A percentile compares a stretch with the other conserved stretches of the same genome.
Evolutionary conservation across 2,888 invertebrate species (phyloP).

Genomic region (Psylliodes chrysocephalus): DNA sequence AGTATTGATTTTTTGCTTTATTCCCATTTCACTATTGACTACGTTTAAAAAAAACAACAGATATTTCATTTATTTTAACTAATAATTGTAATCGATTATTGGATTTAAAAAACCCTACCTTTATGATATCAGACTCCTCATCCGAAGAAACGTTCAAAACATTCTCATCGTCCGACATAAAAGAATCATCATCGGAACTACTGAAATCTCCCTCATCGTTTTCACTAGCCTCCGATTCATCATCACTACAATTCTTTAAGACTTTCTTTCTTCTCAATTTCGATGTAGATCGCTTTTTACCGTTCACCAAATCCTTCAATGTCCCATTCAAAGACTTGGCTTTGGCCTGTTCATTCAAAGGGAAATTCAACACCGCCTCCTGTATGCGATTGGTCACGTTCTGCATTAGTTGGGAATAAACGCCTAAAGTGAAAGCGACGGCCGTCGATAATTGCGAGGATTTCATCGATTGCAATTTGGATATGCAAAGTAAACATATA

Average conservation of each 20-base stretch:
- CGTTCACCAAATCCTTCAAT: constrained; percentile 48
- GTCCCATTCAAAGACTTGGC: constrained; percentile 44
- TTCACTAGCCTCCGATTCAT: constrained; percentile 55
- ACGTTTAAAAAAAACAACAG: too few relatives aligned
- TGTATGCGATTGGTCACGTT: constrained; percentile 60
- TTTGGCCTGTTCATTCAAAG: constrained; percentile 57
- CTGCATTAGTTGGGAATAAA: constrained; percentile 79
- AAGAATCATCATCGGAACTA: constrained; percentile 56
- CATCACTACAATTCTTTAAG: constrained; percentile 50
- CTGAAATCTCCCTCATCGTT: constrained; percentile 47
- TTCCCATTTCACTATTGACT: too few relatives aligned
- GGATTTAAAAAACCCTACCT: constrained; percentile 32
- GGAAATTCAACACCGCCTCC: constrained; percentile 63
- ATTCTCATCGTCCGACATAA: constrained; percentile 56
- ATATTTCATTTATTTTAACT: too few relatives aligned
- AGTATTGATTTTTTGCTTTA: too few relatives aligned
- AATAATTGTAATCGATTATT: too few relatives aligned
- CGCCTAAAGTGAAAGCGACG: constrained; percentile 85
- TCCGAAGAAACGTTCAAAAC: constrained; percentile 54
- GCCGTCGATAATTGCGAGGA: constrained; percentile 85
- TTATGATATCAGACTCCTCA: constrained; percentile 52
- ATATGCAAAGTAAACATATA: constrained; percentile 83
- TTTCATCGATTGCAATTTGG: constrained; percentile 77
- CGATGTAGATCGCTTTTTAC: constrained; percentile 49
- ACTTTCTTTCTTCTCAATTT: constrained; percentile 54